These are phyloP conservation scores for Lepus townsendii DNA, from an alignment of 2,797 vertebrate genomes.

Conservation along the genomic window DNA sequence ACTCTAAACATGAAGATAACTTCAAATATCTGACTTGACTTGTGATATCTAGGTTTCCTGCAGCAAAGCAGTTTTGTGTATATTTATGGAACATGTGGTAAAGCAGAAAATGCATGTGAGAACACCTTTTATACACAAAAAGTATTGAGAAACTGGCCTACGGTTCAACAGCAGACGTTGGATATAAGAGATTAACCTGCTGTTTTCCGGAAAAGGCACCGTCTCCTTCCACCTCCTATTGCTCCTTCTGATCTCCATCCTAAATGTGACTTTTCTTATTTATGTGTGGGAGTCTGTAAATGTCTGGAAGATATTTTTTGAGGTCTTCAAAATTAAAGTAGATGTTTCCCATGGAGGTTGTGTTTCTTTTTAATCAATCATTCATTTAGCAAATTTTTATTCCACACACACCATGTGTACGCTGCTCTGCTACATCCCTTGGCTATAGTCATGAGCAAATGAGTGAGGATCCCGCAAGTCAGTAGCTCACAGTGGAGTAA, in stretches of 20 bases:
- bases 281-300: background rate
- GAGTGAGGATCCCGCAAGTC: fast-evolving
- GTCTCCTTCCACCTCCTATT: fast-evolving
- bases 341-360: background rate
- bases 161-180: fast-evolving
- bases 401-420: background rate
- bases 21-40: background rate
- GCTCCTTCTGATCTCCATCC: background rate
- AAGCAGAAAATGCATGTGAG: background rate
- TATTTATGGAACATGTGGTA: background rate
- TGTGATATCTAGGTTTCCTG: background rate
- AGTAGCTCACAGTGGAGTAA: background rate
- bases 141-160: background rate
- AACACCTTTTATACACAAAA: background rate
- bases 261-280: background rate
- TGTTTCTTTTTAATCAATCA: background rate
- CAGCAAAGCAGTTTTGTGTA: background rate
- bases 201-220: fast-evolving
- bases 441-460: background rate
- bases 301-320: background rate
- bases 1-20: background rate
- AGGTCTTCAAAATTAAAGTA: conserved; percentile 2
- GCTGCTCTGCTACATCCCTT: background rate
- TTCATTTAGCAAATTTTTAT: conserved; percentile 31
- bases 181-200: too few relatives aligned